These are phyloP conservation scores for Takifugu flavidus DNA, from an alignment of 2,113 vertebrate genomes.

Conservation along the genomic window DNA sequence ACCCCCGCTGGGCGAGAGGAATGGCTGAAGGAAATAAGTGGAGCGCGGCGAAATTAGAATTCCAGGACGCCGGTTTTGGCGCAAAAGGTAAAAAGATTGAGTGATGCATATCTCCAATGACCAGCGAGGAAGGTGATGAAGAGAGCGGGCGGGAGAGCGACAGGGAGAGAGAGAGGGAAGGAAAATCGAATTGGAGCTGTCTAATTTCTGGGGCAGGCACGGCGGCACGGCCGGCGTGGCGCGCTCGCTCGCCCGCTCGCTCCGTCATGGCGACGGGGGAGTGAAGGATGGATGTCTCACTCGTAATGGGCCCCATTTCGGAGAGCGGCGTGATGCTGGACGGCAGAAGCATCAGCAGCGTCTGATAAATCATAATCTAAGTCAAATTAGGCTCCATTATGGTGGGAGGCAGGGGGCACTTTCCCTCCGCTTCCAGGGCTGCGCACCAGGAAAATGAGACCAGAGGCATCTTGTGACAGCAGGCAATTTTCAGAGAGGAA, in stretches of 20 bases:
- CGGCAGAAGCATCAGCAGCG: constrained; percentile 41
- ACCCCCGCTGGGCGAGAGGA: constrained; percentile 6
- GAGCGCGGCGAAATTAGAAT: constrained; percentile 28
- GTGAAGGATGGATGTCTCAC: constrained; percentile 54
- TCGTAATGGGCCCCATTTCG: constrained; percentile 60
- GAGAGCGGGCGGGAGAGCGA: constrained; percentile 1
- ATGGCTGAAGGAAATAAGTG: constrained; percentile 28
- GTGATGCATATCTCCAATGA: constrained; percentile 23
- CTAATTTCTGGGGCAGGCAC: constrained; percentile 60
- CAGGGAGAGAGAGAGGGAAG: constrained; percentile 18
- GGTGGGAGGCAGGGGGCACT: constrained; percentile 44
- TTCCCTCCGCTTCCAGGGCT: constrained; percentile 33
- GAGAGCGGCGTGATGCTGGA: constrained; percentile 42
- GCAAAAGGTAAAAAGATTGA: constrained; percentile 31
- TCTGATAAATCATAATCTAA: constrained; percentile 65
- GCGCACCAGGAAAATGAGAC: constrained; percentile 43
- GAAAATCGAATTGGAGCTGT: constrained; percentile 53
- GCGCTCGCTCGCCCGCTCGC: constrained; percentile 16
- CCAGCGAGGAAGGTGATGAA: background rate
- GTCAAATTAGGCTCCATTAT: constrained; percentile 67
- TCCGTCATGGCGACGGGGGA: constrained; percentile 16
- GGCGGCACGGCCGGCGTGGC: constrained; percentile 16
- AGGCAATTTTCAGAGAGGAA: constrained; percentile 48
- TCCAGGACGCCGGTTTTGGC: constrained; percentile 8
- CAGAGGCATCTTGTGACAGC: constrained; percentile 50